Conservation (phyloP, 2,797 vertebrate species). For the Coendou prehensilis region DNA sequence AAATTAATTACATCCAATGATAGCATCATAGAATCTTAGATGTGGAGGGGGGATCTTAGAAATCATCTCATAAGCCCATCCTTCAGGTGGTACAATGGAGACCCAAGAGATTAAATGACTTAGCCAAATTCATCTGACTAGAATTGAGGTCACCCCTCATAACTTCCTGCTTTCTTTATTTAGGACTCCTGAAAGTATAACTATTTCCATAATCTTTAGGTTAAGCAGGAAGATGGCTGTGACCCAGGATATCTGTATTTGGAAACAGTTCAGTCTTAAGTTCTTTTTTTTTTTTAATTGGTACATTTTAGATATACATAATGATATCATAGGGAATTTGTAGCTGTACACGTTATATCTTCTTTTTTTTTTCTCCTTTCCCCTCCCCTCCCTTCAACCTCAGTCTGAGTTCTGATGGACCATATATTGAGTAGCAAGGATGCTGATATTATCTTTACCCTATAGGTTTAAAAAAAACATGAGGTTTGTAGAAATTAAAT, state of each 20-base stretch:
- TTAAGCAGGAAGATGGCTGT: slow-evolving; percentile 8
- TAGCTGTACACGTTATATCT: background rate
- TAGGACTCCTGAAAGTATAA: background rate
- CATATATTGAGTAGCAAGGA: slow-evolving; percentile 21
- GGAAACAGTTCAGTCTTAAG: slow-evolving; percentile 13
- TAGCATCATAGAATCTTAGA: slow-evolving; percentile 41
- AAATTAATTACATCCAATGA: slow-evolving; percentile 39
- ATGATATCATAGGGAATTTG: background rate
- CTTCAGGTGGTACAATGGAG: slow-evolving; percentile 39
- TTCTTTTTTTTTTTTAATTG: background rate
- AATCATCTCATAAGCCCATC: slow-evolving; percentile 5
- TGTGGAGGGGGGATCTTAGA: background rate
- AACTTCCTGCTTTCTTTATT: slow-evolving; percentile 42
- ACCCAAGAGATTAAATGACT: slow-evolving; percentile 42
- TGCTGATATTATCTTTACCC: slow-evolving; percentile 37
- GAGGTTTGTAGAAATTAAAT: slow-evolving; percentile 32
- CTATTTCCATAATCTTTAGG: slow-evolving; percentile 39
- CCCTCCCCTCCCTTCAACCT: background rate
- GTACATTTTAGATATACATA: background rate
- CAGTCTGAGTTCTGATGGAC: background rate
- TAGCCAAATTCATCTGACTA: slow-evolving; percentile 30
- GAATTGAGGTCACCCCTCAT: background rate
- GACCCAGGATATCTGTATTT: slow-evolving; percentile 54
- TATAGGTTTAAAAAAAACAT: background rate
- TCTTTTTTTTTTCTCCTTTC: background rate